These are phyloP conservation scores for Prionace glauca DNA, from an alignment of 2,797 vertebrate genomes.

Conservation along the genomic window DNA sequence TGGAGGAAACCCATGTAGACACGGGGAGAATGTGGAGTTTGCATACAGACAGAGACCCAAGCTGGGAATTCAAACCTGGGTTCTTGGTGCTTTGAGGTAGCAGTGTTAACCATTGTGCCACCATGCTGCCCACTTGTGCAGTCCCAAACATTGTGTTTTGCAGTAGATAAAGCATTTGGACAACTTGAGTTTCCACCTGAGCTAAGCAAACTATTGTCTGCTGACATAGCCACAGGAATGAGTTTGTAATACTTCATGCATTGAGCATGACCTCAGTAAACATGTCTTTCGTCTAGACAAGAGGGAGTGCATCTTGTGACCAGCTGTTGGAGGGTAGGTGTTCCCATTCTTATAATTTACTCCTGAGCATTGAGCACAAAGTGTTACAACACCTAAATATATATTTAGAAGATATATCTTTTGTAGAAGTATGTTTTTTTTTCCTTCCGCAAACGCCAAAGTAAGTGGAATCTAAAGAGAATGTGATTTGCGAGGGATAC, in stretches of 20 bases:
- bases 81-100: too few relatives aligned
- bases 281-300: neutral
- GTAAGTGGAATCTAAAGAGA: neutral
- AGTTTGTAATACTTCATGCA: neutral
- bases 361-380: neutral
- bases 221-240: neutral
- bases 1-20: too few relatives aligned
- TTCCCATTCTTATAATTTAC: neutral
- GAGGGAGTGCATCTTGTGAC: neutral
- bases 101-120: neutral
- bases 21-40: too few relatives aligned
- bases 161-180: neutral
- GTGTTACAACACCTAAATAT: neutral
- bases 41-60: too few relatives aligned
- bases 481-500: too few relatives aligned
- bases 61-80: too few relatives aligned
- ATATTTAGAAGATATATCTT: neutral
- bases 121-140: neutral
- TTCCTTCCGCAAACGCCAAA: too few relatives aligned
- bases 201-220: neutral
- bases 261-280: neutral
- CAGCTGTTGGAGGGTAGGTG: too few relatives aligned
- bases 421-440: neutral
- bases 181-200: neutral
- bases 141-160: neutral